These are phyloP conservation scores for Acrossocheilus wenchowensis DNA, from an alignment of 2,797 vertebrate species.

Conservation along the genomic window DNA sequence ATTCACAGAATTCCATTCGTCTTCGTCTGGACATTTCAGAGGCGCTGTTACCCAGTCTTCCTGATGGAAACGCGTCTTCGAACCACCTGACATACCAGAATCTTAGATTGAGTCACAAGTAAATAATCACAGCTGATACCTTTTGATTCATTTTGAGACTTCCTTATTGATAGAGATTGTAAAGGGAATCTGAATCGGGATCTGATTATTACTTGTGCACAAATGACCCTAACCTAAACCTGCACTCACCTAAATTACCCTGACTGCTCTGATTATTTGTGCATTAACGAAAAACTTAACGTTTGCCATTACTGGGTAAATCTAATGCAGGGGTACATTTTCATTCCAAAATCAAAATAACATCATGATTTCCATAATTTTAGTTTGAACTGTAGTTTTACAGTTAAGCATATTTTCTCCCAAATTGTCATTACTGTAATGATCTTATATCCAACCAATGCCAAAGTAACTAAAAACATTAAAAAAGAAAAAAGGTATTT, in stretches of 20 bases:
- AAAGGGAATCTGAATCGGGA: background rate
- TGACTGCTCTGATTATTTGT: background rate
- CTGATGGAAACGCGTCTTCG: constrained; percentile 23
- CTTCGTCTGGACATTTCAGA: constrained; percentile 55
- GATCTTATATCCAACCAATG: background rate
- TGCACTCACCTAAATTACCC: background rate
- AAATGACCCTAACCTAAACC: background rate
- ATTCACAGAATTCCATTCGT: constrained; percentile 59
- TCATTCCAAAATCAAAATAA: background rate
- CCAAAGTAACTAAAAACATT: background rate
- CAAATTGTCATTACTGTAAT: background rate
- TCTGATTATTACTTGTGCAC: background rate
- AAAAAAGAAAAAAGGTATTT: too few species aligned
- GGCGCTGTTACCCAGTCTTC: constrained; percentile 55
- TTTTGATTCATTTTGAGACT: background rate
- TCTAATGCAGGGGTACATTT: background rate
- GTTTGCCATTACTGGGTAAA: background rate
- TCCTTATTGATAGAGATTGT: background rate
- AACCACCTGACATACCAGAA: constrained; percentile 29
- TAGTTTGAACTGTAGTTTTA: background rate
- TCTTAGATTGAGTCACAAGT: constrained; percentile 27
- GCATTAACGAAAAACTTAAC: background rate
- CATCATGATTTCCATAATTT: background rate
- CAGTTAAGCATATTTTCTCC: background rate
- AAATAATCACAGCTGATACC: background rate